Conservation (phyloP, 2,888 invertebrate genomes). For the Ametastegia equiseti region DNA sequence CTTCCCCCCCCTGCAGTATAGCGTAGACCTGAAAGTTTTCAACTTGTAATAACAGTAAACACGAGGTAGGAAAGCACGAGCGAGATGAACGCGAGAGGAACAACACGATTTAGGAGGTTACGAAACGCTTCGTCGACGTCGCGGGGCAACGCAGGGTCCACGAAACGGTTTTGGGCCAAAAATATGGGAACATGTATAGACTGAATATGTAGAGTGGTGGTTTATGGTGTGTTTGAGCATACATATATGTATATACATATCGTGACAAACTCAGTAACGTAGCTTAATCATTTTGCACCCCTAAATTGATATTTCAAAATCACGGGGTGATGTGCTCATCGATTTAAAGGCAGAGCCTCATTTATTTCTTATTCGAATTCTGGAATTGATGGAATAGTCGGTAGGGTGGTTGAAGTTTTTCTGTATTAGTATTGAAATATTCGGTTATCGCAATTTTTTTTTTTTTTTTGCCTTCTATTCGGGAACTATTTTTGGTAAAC, state of each 20-base stretch:
- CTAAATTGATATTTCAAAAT: not conserved
- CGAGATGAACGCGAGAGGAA: conserved; percentile 20
- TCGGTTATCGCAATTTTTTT: not conserved
- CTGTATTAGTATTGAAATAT: not conserved
- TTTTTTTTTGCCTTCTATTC: not conserved
- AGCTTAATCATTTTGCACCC: not conserved
- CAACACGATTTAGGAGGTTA: not conserved
- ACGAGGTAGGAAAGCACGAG: not conserved
- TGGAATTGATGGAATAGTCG: not conserved
- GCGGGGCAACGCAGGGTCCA: not conserved
- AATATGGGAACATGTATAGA: not conserved
- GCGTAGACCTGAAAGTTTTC: conserved; percentile 35
- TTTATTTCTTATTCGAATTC: not conserved
- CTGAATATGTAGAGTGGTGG: not conserved
- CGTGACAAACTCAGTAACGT: not conserved
- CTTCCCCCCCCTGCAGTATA: too few relatives aligned
- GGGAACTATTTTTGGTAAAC: not conserved
- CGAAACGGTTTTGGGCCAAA: not conserved
- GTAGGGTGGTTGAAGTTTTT: not conserved
- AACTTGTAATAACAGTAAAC: conserved; percentile 44
- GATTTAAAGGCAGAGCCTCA: not conserved
- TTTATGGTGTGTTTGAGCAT: not conserved
- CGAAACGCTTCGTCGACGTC: not conserved
- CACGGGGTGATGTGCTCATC: not conserved
- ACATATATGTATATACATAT: not conserved